Base-by-base conservation (phyloP, 2,797 vertebrate species). In the Onychomys leucogaster region DNA sequence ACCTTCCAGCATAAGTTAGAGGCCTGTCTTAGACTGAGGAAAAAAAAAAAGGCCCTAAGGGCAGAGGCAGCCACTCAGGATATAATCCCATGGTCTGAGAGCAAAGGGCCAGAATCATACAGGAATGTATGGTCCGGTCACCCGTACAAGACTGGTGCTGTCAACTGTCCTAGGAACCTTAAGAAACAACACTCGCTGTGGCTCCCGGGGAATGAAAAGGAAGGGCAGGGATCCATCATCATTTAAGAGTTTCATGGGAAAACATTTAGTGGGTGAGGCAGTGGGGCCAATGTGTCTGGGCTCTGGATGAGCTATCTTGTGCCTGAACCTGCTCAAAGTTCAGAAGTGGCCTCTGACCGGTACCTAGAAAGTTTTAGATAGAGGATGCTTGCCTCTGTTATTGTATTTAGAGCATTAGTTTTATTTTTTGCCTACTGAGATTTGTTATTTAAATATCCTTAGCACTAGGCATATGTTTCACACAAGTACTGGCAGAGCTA, bases 391-490 rank as follows among this genome's bases (percentile, higher is more conserved):
- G 10, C 52, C 46, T 63, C 41, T 49, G 21, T 69, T 25, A 4
- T 43, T 27, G 16, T 17, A 86, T 43, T 86, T 85, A 75, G 29
- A 77, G 49, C 37, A 67, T 46, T 57, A 16, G 49, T 55, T 93
- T 76, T 93, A 21, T 76, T 57, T 41, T 76, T 91, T 91, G 7
- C 32, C 52, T 67, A 27, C 49, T 89, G 82, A 49, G 29, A 23
- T 83, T 85, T 86, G 41, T 21, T 81, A 86, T 90, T 82, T 95
- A 59, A 90, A 2, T 77, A 19, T 84, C 77, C 43, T 71, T 41
- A 67, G 76, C 25, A 73, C 29, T 13, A 73, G 41, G 41, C 12
- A 32, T 57, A 25, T n/a, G 8, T 5, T 43, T 7, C 57, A 49
- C 55, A n/a, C 25, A 19, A n/a, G 41, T 34, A 32, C 32, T 61